Base-by-base conservation (phyloP, 2,113 vertebrate species). In the Leptobrachium ailaonicum region DNA sequence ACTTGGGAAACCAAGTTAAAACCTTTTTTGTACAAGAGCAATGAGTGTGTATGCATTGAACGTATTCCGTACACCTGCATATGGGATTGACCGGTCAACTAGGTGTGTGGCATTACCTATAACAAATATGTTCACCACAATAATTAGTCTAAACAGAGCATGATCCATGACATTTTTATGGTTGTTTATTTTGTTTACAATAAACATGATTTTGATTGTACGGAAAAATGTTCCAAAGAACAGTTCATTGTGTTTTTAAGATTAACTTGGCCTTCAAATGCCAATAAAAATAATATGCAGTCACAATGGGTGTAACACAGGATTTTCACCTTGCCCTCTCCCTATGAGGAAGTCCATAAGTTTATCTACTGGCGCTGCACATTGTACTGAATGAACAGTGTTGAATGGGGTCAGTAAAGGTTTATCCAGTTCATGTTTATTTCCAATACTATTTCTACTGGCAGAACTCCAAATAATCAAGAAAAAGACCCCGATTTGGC, bases 211-310 rank as follows among this genome's bases (percentile, higher is more conserved):
- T 73, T 72, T 79, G 58, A 44, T 64, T 80, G n/a, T 45, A 6
- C 63, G 14, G 6, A 58, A 32, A 54, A 13, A 79, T 72, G 8
- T 66, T 66, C 41, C 7, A 80, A 44, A 58, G 63, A 41, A 58
- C 70, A 73, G 53, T 67, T 73, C 58, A 73, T 73, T 45, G 43
- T 67, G 60, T 89, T 83, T 89, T 42, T 77, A 85, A 88, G 84
- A 83, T 86, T 64, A 82, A 66, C 6, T 12, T 13, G 40, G 11
- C 62, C 40, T 68, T 84, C 84, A 74, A 82, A 80, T 89, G 87
- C 88, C 89, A 90, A 91, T 83, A 79, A 90, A 91, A 93, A 89
- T 90, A 88, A 84, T 88, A 87, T 89, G 85, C 83, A 90, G 84
- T 90, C 90, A 91, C 85, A 91, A 83, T 90, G 86, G 83, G 82